These are phyloP conservation scores for Potamarius usumacintae DNA, from an alignment of 2,113 vertebrate species.

Conservation along the genomic window DNA sequence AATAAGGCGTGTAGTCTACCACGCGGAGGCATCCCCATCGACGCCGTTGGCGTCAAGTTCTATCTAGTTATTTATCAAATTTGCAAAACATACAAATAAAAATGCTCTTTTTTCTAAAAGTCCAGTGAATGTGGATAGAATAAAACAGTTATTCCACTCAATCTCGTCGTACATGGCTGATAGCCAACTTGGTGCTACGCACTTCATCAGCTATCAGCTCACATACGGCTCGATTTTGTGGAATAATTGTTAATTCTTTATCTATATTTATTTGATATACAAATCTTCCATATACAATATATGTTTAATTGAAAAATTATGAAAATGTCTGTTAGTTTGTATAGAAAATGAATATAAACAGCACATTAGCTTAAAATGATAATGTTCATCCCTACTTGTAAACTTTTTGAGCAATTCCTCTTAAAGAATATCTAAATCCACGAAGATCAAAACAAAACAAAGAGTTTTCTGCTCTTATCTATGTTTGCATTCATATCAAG, in stretches of 20 bases:
- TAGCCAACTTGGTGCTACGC: too few relatives aligned
- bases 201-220: too few relatives aligned
- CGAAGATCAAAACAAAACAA: neutral
- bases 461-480: neutral
- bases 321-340: neutral
- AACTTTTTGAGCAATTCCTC: neutral
- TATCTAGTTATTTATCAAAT: too few relatives aligned
- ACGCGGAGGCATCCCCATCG: too few relatives aligned
- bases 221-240: too few relatives aligned
- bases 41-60: too few relatives aligned
- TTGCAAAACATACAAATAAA: too few relatives aligned
- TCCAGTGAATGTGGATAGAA: too few relatives aligned
- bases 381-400: neutral
- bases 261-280: neutral
- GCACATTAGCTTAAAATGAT: neutral
- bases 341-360: neutral
- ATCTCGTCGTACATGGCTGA: too few relatives aligned
- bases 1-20: too few relatives aligned
- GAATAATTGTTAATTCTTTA: neutral
- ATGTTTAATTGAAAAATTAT: neutral
- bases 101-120: too few relatives aligned
- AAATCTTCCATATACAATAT: neutral
- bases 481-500: neutral
- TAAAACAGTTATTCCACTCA: too few relatives aligned
- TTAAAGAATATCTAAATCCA: neutral